These are phyloP conservation scores for Melipona quadrifasciata DNA, from an alignment of 1,140 invertebrate species.

Conservation along the genomic window DNA sequence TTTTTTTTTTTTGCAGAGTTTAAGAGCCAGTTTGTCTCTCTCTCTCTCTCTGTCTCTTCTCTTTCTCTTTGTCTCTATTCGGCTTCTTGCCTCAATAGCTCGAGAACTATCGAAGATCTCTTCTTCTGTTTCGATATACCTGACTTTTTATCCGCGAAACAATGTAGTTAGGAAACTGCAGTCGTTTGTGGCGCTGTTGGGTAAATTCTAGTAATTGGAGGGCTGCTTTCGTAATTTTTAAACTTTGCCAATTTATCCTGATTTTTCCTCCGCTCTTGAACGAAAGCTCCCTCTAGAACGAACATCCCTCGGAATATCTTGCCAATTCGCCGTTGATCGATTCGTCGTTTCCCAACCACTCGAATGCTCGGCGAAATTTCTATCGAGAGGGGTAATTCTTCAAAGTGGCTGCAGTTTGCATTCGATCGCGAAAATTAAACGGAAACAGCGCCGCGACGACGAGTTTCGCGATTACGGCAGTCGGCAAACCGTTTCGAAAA, in stretches of 20 bases:
- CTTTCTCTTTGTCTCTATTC: not conserved
- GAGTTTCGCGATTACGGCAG: not conserved
- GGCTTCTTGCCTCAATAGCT: not conserved
- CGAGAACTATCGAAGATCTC: not conserved
- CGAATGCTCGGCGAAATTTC: not conserved
- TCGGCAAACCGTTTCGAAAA: not conserved
- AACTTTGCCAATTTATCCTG: conserved; percentile 1
- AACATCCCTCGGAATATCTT: not conserved
- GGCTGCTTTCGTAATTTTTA: not conserved
- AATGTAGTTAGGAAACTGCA: not conserved
- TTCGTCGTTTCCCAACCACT: no score
- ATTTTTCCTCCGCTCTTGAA: not conserved
- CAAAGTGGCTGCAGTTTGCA: not conserved
- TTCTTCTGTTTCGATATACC: not conserved
- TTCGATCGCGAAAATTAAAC: not conserved
- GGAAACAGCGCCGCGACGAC: not conserved
- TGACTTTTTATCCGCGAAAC: not conserved
- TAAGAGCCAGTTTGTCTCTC: not conserved
- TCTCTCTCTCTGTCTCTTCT: no score
- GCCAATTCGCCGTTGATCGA: no score
- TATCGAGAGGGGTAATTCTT: not conserved
- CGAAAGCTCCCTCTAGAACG: fast-evolving
- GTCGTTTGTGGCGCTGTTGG: not conserved
- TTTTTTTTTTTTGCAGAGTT: not conserved
- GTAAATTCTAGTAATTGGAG: not conserved